phyloP scores from a whole-genome alignment of 2,888 invertebrate species.

The Eilema sororculum region DNA sequence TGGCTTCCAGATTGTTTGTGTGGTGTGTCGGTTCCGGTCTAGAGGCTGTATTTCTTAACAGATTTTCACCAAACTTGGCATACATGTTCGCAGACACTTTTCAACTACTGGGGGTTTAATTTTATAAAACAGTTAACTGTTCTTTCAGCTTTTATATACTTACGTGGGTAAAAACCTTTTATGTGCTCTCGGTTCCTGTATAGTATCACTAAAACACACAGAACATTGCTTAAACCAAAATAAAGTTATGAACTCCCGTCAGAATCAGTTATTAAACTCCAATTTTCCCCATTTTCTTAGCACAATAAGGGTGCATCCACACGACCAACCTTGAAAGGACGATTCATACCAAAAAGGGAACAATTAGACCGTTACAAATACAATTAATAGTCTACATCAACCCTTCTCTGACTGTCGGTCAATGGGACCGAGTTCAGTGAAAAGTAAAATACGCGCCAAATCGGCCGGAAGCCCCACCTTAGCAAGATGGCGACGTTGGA shows the following conservation, averaged over 20 bases:
- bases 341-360: slow-evolving; percentile 49
- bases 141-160: too few species aligned
- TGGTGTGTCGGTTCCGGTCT: too few species aligned
- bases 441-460: slow-evolving; percentile 57
- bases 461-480: slow-evolving; percentile 55
- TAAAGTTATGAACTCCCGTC: not conserved
- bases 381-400: slow-evolving; percentile 53
- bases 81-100: too few species aligned
- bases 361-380: slow-evolving; percentile 53
- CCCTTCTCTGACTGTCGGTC: slow-evolving; percentile 46
- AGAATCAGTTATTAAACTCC: slow-evolving; percentile 7
- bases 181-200: not conserved
- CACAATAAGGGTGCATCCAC: slow-evolving; percentile 37
- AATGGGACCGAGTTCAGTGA: slow-evolving; percentile 55
- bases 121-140: too few species aligned
- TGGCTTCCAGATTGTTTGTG: too few species aligned
- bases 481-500: slow-evolving; percentile 57
- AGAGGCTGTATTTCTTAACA: too few species aligned
- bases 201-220: not conserved
- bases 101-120: too few species aligned
- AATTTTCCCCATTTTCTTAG: slow-evolving; percentile 13
- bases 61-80: too few species aligned
- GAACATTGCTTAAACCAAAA: not conserved
- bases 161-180: too few species aligned
- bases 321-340: slow-evolving; percentile 38